Conservation (phyloP, 2,113 vertebrate species). For the Rhinoptilus africanus region DNA sequence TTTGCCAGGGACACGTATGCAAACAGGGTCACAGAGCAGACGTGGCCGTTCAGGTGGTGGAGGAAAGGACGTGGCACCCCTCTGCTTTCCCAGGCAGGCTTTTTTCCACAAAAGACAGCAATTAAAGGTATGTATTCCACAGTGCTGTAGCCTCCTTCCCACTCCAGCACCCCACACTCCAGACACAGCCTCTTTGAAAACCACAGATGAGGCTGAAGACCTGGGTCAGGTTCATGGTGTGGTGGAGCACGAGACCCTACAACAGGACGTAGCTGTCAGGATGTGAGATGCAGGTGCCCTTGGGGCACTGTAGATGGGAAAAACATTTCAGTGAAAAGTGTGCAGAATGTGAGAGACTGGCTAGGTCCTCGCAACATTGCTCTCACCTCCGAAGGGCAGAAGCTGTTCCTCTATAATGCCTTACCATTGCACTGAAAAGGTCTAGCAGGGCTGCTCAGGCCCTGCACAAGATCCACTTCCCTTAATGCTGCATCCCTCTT, state of each 20-base stretch:
- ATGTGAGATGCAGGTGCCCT: not conserved
- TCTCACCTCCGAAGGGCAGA: not conserved
- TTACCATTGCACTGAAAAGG: not conserved
- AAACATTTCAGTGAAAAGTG: not conserved
- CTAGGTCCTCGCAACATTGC: not conserved
- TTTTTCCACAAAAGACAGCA: not conserved
- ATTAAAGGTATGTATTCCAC: not conserved
- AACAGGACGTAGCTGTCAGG: not conserved
- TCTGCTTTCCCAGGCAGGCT: not conserved
- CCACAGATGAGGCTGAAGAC: not conserved
- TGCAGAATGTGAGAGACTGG: not conserved
- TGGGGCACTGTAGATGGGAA: not conserved
- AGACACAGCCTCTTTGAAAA: not conserved
- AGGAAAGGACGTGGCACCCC: not conserved
- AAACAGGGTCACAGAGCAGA: not conserved
- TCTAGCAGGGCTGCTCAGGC: not conserved
- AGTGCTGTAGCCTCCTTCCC: not conserved
- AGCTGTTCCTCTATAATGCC: not conserved
- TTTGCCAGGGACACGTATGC: not conserved
- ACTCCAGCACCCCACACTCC: not conserved
- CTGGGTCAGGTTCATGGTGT: not conserved
- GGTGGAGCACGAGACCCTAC: not conserved
- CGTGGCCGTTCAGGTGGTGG: rapidly evolving
- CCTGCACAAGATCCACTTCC: not conserved
- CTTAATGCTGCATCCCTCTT: not conserved